Evolutionary conservation across 2,888 invertebrate genomes (phyloP).

Genomic region (Synanthedon vespiformis): DNA sequence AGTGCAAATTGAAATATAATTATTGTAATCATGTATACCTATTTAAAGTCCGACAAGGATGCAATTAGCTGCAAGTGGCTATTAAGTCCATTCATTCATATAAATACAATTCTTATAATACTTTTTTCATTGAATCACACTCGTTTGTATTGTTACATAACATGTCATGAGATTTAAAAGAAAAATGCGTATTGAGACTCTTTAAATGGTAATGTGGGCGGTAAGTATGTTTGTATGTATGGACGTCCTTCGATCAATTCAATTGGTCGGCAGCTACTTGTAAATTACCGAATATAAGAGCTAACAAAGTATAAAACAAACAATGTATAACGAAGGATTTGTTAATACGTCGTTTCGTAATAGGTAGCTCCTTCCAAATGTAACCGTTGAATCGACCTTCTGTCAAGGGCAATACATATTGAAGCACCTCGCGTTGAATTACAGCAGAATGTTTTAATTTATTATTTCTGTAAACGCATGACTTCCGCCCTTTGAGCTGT

Average conservation of each 20-base stretch:
- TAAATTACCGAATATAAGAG: conserved; percentile 49
- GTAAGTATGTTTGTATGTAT: conserved; percentile 1
- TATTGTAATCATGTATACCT: not conserved
- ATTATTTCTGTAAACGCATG: conserved; percentile 56
- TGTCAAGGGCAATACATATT: conserved; percentile 39
- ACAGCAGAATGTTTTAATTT: conserved; percentile 52
- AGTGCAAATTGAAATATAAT: conserved; percentile 2
- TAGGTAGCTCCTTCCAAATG: conserved; percentile 29
- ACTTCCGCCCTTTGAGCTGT: conserved; percentile 65
- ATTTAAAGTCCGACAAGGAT: conserved; percentile 14
- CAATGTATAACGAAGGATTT: conserved; percentile 28
- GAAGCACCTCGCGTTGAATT: conserved; percentile 37
- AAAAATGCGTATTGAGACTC: not conserved
- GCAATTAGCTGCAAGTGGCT: conserved; percentile 2
- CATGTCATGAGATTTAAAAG: not conserved
- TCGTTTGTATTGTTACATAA: not conserved
- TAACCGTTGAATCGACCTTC: conserved; percentile 51
- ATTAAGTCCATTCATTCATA: not conserved
- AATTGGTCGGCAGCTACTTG: conserved; percentile 45
- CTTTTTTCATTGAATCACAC: not conserved
- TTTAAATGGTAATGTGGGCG: conserved; percentile 5
- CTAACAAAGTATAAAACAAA: conserved; percentile 37
- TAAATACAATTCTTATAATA: not conserved
- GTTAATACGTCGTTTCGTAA: conserved; percentile 42
- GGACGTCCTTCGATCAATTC: conserved; percentile 40